Evolutionary conservation across 2,797 vertebrate genomes (phyloP), one percentile per base, ranked within the genome.

Genomic region (Pseudopleuronectes americanus): DNA sequence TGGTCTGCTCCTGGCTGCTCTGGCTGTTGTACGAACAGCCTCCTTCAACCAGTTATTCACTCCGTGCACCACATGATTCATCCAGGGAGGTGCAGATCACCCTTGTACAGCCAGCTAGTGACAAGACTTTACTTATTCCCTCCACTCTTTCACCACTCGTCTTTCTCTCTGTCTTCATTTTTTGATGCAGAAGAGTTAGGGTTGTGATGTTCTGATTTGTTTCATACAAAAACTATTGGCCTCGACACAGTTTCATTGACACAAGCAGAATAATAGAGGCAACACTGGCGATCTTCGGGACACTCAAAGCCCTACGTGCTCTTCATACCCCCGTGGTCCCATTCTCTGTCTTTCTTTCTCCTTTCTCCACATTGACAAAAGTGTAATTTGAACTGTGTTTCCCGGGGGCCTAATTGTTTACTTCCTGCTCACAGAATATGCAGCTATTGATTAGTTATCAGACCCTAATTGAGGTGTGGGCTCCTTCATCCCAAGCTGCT

Each of bases 401-500:
- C 97, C 96, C 96, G 92, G 74, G 96, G 94, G 96, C 92, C 93
- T 94, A 93, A 95, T 97, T 93, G 93, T 96, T 96, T 96, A 96
- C 95, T 96, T 97, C 96, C 96, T 97, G 94, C 95, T 96, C 91
- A 87, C 95, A 94, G 95, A 97, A 97, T 98, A 96, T 96, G 94
- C 93, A 94, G 93, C 88, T 96, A 98, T 97, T 94, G 96, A 98
- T 98, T 98, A 97, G 94, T 94, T 96, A 96, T 97, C 96, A 96
- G 93, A 71, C 88, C 88, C 93, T 97, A 98, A 98, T 96, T 97
- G 95, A 96, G 95, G 95, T 96, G 94, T 92, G 91, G 95, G 96
- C 94, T 95, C 94, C 93, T 93, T 93, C 71, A 93, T 93, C 92
- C 95, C 90, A 88, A 94, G 95, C 95, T 71, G 69, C 72, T 89